Base-by-base conservation (phyloP, 2,113 vertebrate species). In the Saguinus midas region DNA sequence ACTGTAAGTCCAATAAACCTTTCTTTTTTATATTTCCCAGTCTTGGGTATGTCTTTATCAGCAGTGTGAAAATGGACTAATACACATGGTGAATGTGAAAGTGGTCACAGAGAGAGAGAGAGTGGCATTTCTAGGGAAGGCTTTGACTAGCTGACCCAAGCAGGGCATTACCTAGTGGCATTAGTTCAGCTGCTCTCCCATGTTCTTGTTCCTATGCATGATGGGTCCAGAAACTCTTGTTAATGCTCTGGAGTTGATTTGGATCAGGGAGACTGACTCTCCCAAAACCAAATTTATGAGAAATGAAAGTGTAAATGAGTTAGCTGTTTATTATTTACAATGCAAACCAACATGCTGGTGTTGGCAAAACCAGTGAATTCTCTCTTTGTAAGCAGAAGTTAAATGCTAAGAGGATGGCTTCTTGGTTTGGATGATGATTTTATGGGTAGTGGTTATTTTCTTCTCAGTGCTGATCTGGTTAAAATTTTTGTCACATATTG, bases 391-490 rank as follows among this genome's bases (percentile, higher is more conserved):
- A 95, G 84, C 52, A 66, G 29, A 58, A 92, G 40, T 73, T 85
- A 68, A 73, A 68, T 72, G 40, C 25, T 75, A 87, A 72, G 17
- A 0, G 12, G 93, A 81, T 92, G n/a, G 61, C 35, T 32, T 78
- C 52, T 95, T 95, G 88, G 37, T 81, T 55, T 86, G 61, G 32
- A 66, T 58, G 32, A 25, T 87, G 18, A n/a, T 57, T 81, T 83
- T 88, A 25, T 61, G 32, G n/a, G 27, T 82, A 16, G 35, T 81
- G 66, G 87, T 94, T 93, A 45, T 73, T 93, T 94, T 91, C 82
- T 82, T 32, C 64, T 84, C 45, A 25, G 12, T 40, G 52, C 45
- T 68, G 66, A 91, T 50, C 81, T 92, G n/a, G 32, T 87, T 90
- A 52, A 92, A 73, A 85, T 88, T 90, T 96, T 76, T 68, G 32